A percentile compares a stretch with the other conserved stretches of the same genome.
Conservation (phyloP, 2,888 invertebrate genomes). For the Argynnis bischoffii region DNA sequence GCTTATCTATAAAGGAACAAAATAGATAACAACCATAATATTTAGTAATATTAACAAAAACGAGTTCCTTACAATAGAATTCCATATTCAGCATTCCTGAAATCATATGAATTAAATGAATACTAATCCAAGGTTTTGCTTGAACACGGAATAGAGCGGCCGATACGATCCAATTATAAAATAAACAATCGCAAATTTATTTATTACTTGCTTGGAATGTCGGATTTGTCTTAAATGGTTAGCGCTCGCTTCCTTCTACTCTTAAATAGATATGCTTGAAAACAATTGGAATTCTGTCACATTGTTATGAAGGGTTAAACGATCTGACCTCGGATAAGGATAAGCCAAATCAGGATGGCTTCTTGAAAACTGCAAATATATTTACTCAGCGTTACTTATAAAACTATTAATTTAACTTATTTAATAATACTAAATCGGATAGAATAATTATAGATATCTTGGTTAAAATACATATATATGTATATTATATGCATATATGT, state of each 20-base stretch:
- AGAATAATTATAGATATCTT: too few species aligned
- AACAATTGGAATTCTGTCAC: conserved; percentile 21
- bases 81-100: conserved; percentile 28
- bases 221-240: conserved; percentile 25
- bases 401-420: too few species aligned
- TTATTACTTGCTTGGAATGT: conserved; percentile 26
- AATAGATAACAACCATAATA: neutral
- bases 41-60: conserved; percentile 3
- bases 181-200: conserved; percentile 34
- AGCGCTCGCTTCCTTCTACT: conserved; percentile 13
- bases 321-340: conserved; percentile 9
- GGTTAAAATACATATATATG: too few species aligned
- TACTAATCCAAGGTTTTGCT: conserved; percentile 30
- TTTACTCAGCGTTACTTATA: neutral
- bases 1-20: neutral
- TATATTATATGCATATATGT: too few species aligned
- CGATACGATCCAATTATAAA: conserved; percentile 30
- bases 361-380: neutral
- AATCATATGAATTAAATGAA: conserved; percentile 25
- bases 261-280: conserved; percentile 4
- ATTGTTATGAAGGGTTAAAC: conserved; percentile 17
- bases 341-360: neutral
- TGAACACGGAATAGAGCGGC: conserved; percentile 27
- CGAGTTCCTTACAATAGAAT: conserved; percentile 20
- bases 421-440: too few species aligned